Percentiles rank a stretch among this genome's conserved stretches.
Evolutionary conservation across 2,888 invertebrate species (phyloP).

Genomic region (Prosopocoilus inquinatus): DNA sequence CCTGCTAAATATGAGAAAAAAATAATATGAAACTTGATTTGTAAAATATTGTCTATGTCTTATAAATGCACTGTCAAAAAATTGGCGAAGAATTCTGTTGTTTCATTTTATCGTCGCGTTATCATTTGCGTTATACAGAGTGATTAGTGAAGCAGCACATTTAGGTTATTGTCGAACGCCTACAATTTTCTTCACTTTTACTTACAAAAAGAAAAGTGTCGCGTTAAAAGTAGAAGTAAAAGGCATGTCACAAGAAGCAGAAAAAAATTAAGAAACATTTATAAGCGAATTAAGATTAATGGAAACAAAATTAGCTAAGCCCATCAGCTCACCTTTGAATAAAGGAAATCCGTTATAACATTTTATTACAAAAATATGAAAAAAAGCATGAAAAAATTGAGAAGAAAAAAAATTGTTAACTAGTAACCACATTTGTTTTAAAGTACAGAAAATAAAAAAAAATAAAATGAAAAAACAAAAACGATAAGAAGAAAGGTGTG

Average conservation of each 20-base stretch:
- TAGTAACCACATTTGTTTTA: neutral
- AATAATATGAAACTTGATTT: no score
- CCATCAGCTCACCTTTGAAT: constrained; percentile 14
- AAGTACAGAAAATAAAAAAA: constrained; percentile 11
- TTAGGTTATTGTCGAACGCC: constrained; percentile 5
- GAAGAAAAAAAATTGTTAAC: constrained; percentile 1
- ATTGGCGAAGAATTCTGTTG: no score
- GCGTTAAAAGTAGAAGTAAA: constrained; percentile 4
- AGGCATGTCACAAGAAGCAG: constrained; percentile 9
- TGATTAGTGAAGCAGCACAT: constrained; percentile 26
- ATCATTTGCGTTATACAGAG: constrained; percentile 11
- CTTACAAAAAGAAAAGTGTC: constrained; percentile 6
- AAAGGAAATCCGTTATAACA: constrained; percentile 7
- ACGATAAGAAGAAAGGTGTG: constrained; percentile 7
- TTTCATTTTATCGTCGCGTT: no score
- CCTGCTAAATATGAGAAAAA: no score
- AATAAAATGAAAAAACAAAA: constrained; percentile 6
- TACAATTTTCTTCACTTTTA: constrained; percentile 9
- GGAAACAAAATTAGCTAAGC: constrained; percentile 18
- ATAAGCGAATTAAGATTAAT: neutral
- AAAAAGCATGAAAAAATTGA: constrained; percentile 4
- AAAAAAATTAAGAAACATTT: constrained; percentile 2
- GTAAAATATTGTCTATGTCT: no score
- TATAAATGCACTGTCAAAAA: no score
- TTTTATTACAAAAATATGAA: constrained; percentile 10